Conservation (phyloP, 2,797 vertebrate species). For the Pterois miles region DNA sequence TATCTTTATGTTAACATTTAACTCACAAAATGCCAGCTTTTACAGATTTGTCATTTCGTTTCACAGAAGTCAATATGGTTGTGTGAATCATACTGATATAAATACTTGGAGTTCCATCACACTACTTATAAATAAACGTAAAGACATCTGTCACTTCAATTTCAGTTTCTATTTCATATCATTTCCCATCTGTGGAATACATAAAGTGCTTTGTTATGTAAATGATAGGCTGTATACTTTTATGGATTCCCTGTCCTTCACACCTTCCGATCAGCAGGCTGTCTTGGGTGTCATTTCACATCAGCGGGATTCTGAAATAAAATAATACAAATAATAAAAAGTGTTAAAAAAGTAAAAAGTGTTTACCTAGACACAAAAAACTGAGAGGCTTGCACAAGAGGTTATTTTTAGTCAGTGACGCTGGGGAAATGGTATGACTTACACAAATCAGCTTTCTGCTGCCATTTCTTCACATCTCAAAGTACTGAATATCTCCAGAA, state of each 20-base stretch:
- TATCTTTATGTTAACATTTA: neutral
- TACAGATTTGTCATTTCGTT: neutral
- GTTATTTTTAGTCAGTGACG: neutral
- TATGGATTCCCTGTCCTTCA: neutral
- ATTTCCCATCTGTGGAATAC: neutral
- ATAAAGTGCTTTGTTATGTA: neutral
- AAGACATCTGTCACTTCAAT: neutral
- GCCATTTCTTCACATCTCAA: neutral
- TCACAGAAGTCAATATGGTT: neutral
- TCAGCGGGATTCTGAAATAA: neutral
- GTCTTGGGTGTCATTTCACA: neutral
- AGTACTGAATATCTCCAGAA: neutral
- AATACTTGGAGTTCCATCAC: neutral
- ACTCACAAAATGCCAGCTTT: neutral
- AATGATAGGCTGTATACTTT: too few species aligned
- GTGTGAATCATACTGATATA: neutral
- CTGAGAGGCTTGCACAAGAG: neutral
- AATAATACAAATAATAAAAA: too few species aligned
- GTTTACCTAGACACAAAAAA: neutral
- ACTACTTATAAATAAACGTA: neutral
- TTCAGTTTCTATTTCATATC: neutral
- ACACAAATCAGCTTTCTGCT: neutral
- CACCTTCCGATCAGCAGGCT: neutral
- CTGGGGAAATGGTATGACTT: neutral
- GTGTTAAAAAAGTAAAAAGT: too few species aligned